A percentile compares a stretch with the other conserved stretches of the same genome.
Conservation (phyloP, 2,797 vertebrate genomes). For the Emys orbicularis region DNA sequence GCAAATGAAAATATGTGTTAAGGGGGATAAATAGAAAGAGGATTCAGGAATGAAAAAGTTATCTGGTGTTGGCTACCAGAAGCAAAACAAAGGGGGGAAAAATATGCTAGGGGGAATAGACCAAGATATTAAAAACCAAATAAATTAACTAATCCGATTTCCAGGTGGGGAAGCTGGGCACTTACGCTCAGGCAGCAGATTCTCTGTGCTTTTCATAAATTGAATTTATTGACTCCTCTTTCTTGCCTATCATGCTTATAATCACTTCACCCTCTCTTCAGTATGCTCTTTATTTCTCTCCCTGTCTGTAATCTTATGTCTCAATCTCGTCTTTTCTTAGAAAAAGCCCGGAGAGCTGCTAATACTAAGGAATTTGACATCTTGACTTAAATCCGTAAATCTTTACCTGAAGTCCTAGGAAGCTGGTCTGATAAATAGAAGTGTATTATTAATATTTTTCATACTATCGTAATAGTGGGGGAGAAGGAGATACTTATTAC, state of each 20-base stretch:
- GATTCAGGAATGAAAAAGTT: constrained; percentile 62
- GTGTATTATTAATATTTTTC: constrained; percentile 59
- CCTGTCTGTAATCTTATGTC: constrained; percentile 61
- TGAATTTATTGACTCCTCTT: constrained; percentile 74
- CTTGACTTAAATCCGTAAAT: constrained; percentile 42
- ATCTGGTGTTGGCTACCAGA: constrained; percentile 51
- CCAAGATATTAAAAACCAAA: constrained; percentile 62
- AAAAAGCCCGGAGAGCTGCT: constrained; percentile 55
- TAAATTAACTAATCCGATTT: constrained; percentile 69
- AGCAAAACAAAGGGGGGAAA: constrained; percentile 40
- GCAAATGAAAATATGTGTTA: not conserved
- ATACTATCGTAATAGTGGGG: constrained; percentile 19
- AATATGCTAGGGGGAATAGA: constrained; percentile 55
- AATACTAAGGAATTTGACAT: constrained; percentile 60
- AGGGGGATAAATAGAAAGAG: constrained; percentile 30
- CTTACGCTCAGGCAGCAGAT: constrained; percentile 20
- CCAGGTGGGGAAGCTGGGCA: constrained; percentile 33
- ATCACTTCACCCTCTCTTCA: constrained; percentile 66
- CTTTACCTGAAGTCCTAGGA: constrained; percentile 29
- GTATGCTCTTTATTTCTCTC: constrained; percentile 57
- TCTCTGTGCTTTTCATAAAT: constrained; percentile 75
- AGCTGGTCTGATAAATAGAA: constrained; percentile 58
- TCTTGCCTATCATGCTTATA: constrained; percentile 67
- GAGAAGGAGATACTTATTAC: constrained; percentile 48
- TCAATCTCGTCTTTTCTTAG: constrained; percentile 70